phyloP scores from a whole-genome alignment of 2,888 invertebrate genomes.

The Philereme vetulata region DNA sequence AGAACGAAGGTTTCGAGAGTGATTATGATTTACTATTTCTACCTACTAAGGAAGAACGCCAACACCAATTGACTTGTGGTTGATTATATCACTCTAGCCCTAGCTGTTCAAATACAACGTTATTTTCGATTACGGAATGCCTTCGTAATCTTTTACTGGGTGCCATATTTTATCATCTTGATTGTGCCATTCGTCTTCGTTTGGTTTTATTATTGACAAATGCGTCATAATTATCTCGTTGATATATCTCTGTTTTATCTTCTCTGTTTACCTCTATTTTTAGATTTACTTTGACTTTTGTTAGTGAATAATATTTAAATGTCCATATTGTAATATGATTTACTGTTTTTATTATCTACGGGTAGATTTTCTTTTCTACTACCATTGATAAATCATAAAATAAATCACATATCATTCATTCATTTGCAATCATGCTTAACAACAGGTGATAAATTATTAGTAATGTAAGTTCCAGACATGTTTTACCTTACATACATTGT shows the following conservation, averaged over 20 bases:
- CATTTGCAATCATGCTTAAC: too few species aligned
- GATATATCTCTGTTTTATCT: constrained; percentile 10
- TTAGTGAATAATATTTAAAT: too few species aligned
- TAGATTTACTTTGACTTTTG: not conserved
- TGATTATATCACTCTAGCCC: constrained; percentile 32
- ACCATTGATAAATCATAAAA: too few species aligned
- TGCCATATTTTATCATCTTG: constrained; percentile 24
- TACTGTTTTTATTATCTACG: too few species aligned
- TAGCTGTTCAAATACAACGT: constrained; percentile 30
- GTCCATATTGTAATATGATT: too few species aligned
- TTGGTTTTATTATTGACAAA: constrained; percentile 33
- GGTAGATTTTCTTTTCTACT: too few species aligned
- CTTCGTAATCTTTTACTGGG: constrained; percentile 24
- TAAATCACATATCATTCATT: too few species aligned
- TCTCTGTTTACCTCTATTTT: constrained; percentile 2
- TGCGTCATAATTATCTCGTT: constrained; percentile 27
- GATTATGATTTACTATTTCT: constrained; percentile 6
- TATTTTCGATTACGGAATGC: constrained; percentile 27
- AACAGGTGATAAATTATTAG: too few species aligned
- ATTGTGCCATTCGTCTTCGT: constrained; percentile 27
- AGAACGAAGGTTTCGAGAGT: too few species aligned
- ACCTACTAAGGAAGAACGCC: constrained; percentile 6
- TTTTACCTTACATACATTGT: too few species aligned
- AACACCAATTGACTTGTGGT: constrained; percentile 15
- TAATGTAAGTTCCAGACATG: too few species aligned